These are phyloP conservation scores for Amiota minor DNA, from an alignment of 2,888 invertebrate species.

Conservation along the genomic window DNA sequence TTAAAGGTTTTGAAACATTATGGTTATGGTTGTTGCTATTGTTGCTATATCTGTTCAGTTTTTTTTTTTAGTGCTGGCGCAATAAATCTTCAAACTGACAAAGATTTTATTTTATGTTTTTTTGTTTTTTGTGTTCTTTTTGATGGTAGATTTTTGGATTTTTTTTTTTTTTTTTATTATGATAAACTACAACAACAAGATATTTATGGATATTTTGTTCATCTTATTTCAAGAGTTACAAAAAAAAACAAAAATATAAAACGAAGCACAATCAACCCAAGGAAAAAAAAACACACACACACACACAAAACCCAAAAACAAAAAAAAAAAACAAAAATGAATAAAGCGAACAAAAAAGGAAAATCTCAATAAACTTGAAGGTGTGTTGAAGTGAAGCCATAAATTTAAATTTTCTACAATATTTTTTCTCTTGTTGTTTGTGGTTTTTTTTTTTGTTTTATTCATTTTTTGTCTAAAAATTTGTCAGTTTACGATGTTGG, in stretches of 20 bases:
- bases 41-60: not conserved
- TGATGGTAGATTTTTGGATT: not conserved
- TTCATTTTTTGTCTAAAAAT: too few relatives aligned
- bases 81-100: constrained; percentile 18
- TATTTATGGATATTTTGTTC: not conserved
- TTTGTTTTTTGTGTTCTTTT: constrained; percentile 28
- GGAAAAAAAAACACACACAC: too few relatives aligned
- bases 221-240: not conserved
- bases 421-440: not conserved
- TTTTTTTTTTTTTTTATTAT: constrained; percentile 9
- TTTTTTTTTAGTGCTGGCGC: constrained; percentile 9
- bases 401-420: constrained; percentile 3
- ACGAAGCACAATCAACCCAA: too few relatives aligned
- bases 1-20: too few relatives aligned
- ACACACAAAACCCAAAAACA: too few relatives aligned
- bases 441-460: too few relatives aligned
- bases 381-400: constrained; percentile 16
- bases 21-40: not conserved
- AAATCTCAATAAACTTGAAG: not conserved
- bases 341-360: not conserved
- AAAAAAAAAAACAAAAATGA: not conserved
- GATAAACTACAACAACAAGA: constrained; percentile 14
- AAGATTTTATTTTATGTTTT: not conserved
- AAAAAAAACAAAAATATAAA: not conserved
- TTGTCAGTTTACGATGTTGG: too few relatives aligned